These are phyloP conservation scores for Agrypnia vestita DNA, from an alignment of 1,140 invertebrate genomes.

Conservation along the genomic window DNA sequence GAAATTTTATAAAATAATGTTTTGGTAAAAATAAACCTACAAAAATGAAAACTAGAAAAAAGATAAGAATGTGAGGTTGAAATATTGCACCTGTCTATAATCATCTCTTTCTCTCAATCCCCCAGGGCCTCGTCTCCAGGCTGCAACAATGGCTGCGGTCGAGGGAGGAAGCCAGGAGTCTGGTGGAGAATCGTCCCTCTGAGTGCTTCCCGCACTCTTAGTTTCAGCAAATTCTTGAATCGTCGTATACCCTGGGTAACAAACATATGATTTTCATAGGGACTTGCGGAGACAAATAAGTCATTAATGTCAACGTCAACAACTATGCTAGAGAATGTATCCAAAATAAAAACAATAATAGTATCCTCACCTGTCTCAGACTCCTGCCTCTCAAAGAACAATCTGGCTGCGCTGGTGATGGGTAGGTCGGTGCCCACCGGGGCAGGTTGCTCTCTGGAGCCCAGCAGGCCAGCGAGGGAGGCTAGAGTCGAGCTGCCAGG, in stretches of 20 bases:
- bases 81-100: conserved; percentile 47
- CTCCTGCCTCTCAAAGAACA: conserved; percentile 45
- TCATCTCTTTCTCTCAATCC: not conserved
- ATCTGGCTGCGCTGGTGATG: conserved; percentile 42
- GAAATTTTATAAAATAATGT: too few species aligned
- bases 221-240: conserved; percentile 50
- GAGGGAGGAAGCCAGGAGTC: conserved; percentile 31
- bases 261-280: not conserved
- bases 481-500: conserved; percentile 87
- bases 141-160: conserved; percentile 51
- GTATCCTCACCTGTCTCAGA: conserved; percentile 42
- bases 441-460: conserved; percentile 65
- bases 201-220: conserved; percentile 4
- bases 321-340: conserved; percentile 17
- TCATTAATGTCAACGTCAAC: too few species aligned
- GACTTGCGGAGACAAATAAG: too few species aligned
- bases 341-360: conserved; percentile 27
- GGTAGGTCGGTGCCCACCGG: conserved; percentile 41
- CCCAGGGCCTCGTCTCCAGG: conserved; percentile 19
- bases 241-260: conserved; percentile 53
- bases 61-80: too few species aligned
- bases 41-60: too few species aligned
- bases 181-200: not conserved
- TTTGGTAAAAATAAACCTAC: too few species aligned
- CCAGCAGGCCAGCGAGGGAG: conserved; percentile 83